Percentiles rank a stretch among this genome's conserved stretches.
Conservation (phyloP, 2,888 invertebrate genomes). For the Norana najaformis region DNA sequence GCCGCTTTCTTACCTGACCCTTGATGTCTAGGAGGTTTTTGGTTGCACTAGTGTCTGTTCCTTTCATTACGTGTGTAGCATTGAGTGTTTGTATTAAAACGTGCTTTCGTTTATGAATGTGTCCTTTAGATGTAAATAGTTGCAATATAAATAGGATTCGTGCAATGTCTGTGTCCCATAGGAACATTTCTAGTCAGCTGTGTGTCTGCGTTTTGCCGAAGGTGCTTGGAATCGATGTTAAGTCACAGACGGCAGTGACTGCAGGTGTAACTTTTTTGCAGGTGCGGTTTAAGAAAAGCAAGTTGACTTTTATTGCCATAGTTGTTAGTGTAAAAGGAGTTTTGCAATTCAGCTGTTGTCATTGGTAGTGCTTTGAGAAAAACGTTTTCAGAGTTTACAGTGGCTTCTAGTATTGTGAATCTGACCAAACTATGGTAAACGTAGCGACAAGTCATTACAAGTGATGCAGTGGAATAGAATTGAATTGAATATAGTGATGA, state of each 20-base stretch:
- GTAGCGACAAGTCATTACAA: neutral
- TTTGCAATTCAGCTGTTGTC: neutral
- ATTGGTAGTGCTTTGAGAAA: neutral
- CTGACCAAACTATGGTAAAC: too few species aligned
- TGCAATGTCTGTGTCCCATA: neutral
- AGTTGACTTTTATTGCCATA: neutral
- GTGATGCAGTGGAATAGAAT: neutral
- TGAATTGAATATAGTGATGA: too few species aligned
- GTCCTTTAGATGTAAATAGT: neutral
- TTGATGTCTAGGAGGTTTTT: neutral
- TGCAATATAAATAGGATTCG: too few species aligned
- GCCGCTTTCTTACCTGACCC: too few species aligned
- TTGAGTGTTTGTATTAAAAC: neutral
- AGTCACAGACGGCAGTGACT: neutral
- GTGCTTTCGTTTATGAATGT: neutral
- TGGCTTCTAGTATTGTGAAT: neutral
- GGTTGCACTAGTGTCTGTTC: neutral
- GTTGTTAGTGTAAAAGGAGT: neutral
- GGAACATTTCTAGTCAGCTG: constrained; percentile 13
- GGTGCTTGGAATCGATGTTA: neutral
- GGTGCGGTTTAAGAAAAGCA: neutral
- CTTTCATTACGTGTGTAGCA: neutral
- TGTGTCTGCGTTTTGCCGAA: neutral
- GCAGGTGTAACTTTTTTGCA: neutral
- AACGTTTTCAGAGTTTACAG: neutral